Base-by-base conservation (phyloP, 2,888 invertebrate genomes). In the Drosophila kuntzei region DNA sequence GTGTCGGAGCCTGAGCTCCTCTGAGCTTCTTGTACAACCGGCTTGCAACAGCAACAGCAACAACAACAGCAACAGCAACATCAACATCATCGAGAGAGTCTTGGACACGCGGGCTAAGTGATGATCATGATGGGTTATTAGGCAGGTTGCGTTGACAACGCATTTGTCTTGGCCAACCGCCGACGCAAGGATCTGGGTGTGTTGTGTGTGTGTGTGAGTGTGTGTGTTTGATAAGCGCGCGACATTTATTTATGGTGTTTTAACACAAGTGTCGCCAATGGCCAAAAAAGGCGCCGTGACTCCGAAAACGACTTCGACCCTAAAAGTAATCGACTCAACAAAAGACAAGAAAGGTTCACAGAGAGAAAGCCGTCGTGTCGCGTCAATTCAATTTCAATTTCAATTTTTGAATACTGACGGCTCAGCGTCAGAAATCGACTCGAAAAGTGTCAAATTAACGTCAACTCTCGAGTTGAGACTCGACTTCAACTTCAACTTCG, bases 71-170 rank as follows among this genome's bases (percentile, higher is more conserved):
- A 41, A 41, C 41, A 41, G 1, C 41, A 41, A 3, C 7, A 20
- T 1, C 39, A 22, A 41, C 41, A 41, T 2, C 39, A 41, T 3
- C 6, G 54, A 41, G 11, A 29, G 39, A 29, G 20, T 22, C n/a
- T 36, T 11, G 51, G 44, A 66, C 67, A 69, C 67, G 61, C 61
- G 68, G 64, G 71, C 74, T 88, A 83, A 86, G 83, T 88, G 86
- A 88, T 83, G 88, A 83, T 87, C 84, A 81, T 86, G 87, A 88
- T 88, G 87, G 87, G 88, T 87, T 88, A 88, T 87, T 87, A 86
- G 87, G 88, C 80, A 79, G 81, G 83, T 83, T 81, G 84, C 85
- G 81, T 88, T 85, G 88, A 87, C 87, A 87, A 80, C 85, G 77
- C 86, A 86, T 85, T 87, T 87, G 86, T 88, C 83, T 84, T 87